These are phyloP conservation scores for Porites evermanni DNA, from an alignment of 92 coral and sea anemone genomes.

Conservation along the genomic window DNA sequence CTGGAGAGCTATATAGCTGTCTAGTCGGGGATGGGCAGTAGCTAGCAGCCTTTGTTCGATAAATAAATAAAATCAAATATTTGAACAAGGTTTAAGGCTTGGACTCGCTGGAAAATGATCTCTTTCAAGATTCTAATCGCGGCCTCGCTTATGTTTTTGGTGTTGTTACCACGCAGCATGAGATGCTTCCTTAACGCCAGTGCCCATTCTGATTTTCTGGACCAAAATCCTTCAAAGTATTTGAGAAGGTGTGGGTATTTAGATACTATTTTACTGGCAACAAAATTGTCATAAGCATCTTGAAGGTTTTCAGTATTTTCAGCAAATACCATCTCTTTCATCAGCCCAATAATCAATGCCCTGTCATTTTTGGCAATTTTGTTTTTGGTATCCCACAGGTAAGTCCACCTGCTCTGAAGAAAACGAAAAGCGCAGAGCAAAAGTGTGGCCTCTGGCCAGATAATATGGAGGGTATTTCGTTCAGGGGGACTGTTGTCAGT, in stretches of 20 bases:
- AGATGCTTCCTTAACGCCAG: no score
- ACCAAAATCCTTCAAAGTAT: no score
- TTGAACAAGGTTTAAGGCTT: slow-evolving; percentile 41
- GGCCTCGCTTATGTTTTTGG: no score
- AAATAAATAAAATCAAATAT: slow-evolving; percentile 2
- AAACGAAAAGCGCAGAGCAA: no score
- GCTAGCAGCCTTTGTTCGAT: no score
- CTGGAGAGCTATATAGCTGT: slow-evolving; percentile 36
- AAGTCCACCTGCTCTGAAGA: slow-evolving; percentile 18
- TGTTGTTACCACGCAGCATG: no score
- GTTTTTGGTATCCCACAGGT: slow-evolving; percentile 39
- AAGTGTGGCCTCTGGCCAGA: no score
- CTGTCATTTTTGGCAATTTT: slow-evolving; percentile 19
- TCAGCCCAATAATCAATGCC: neutral
- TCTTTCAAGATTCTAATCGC: no score
- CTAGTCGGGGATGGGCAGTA: neutral
- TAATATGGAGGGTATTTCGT: slow-evolving; percentile 2
- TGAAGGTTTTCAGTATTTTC: slow-evolving; percentile 17
- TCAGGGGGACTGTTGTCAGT: neutral
- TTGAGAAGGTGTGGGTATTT: no score
- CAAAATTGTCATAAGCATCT: no score
- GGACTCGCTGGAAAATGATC: slow-evolving; percentile 34
- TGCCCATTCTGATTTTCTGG: no score
- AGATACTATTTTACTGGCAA: no score
- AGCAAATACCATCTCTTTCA: slow-evolving; percentile 36